A percentile compares a stretch with the other conserved stretches of the same genome.
phyloP scores from a whole-genome alignment of 2,797 vertebrate genomes.

The Myotis myotis region DNA sequence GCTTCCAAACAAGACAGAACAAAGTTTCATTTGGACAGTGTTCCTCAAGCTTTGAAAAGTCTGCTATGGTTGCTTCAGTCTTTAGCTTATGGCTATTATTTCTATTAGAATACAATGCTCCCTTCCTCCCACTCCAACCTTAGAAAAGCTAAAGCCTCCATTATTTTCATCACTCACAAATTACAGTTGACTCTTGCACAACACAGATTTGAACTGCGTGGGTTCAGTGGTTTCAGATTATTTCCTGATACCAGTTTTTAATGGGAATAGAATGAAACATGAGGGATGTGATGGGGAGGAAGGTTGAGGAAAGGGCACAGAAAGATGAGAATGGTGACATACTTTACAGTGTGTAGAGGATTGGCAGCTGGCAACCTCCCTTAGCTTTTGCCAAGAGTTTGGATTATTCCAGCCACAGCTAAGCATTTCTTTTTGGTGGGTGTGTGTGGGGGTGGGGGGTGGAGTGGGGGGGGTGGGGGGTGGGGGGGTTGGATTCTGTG shows the following conservation, averaged over 20 bases:
- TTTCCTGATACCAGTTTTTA: conserved; percentile 25
- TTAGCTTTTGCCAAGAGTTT: not conserved
- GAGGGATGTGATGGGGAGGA: not conserved
- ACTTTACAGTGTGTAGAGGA: not conserved
- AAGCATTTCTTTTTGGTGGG: not conserved
- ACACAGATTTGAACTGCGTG: not conserved
- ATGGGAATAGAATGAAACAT: not conserved
- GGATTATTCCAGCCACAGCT: not conserved
- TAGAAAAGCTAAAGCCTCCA: not conserved
- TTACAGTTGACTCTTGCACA: not conserved
- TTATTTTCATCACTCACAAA: not conserved
- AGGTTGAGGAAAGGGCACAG: not conserved
- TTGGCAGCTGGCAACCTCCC: not conserved
- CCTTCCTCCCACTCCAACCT: not conserved
- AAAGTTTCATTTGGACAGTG: not conserved
- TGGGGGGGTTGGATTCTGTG: not conserved
- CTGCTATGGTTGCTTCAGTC: not conserved
- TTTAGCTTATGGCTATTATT: not conserved
- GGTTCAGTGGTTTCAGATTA: not conserved
- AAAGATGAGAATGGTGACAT: not conserved
- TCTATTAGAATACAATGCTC: not conserved
- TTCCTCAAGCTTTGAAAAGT: conserved; percentile 40
- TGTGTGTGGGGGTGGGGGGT: not conserved
- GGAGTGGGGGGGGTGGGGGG: no score
- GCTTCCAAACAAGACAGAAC: not conserved